phyloP scores from a whole-genome alignment of 2,888 invertebrate species.

The Conomelus anceps region DNA sequence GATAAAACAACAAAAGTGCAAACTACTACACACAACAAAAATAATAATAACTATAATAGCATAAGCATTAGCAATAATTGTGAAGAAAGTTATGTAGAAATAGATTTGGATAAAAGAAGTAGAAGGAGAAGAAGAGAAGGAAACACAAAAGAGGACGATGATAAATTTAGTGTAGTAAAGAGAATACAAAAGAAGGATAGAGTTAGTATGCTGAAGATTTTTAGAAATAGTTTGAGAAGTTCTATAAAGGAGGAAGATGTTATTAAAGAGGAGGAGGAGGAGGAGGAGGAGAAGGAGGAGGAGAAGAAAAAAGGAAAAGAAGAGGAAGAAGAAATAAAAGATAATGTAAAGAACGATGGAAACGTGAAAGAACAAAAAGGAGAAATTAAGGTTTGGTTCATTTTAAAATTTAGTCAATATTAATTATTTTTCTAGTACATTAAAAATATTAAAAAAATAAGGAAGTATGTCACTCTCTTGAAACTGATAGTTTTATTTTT shows the following conservation, averaged over 20 bases:
- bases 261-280: background rate
- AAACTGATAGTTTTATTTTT: no score
- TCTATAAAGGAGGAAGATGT: background rate
- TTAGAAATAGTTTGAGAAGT: background rate
- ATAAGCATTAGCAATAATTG: background rate
- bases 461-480: no score
- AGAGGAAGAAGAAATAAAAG: background rate
- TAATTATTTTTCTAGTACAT: no score
- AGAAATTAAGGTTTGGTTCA: no score
- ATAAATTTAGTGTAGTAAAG: background rate
- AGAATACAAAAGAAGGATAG: background rate
- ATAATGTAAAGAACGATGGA: no score
- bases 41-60: background rate
- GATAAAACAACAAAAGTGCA: background rate
- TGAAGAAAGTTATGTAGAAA: background rate
- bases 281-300: no score
- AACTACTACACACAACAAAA: background rate
- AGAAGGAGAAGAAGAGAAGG: background rate
- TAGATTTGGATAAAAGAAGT: background rate
- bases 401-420: no score
- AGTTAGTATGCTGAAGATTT: background rate
- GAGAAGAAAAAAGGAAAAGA: background rate
- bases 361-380: no score
- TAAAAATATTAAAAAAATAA: no score
- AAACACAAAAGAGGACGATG: background rate